Evolutionary conservation across 2,888 invertebrate species (phyloP).

Genomic region (Trypoxylon attenuatum): DNA sequence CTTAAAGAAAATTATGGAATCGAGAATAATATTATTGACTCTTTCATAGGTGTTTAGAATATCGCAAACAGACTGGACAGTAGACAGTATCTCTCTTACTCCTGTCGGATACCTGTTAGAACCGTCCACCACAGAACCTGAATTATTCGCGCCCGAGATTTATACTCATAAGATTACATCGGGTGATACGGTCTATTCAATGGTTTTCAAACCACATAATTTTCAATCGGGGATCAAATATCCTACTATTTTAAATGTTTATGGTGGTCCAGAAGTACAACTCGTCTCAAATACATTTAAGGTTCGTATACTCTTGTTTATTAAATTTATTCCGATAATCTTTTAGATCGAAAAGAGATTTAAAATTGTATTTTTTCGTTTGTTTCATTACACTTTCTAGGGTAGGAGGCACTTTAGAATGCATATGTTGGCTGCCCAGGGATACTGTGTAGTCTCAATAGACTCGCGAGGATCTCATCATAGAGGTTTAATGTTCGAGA

Average conservation of each 20-base stretch:
- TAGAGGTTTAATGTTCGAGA: conserved; percentile 93
- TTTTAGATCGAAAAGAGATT: not conserved
- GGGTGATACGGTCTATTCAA: conserved; percentile 86
- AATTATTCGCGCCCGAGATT: conserved; percentile 83
- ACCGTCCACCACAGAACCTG: conserved; percentile 77
- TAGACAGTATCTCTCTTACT: conserved; percentile 82
- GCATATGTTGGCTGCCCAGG: conserved; percentile 96
- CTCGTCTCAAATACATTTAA: conserved; percentile 96
- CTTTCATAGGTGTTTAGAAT: conserved; percentile 80
- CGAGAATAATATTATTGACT: not conserved
- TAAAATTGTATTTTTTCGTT: not conserved
- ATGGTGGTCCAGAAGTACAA: conserved; percentile 99
- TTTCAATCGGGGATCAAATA: conserved; percentile 82
- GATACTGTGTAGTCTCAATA: conserved; percentile 96
- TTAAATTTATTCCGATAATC: not conserved
- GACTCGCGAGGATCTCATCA: conserved; percentile 97
- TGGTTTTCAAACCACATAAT: conserved; percentile 91
- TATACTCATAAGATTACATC: conserved; percentile 82
- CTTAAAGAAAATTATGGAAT: no score
- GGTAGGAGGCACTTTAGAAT: conserved; percentile 93
- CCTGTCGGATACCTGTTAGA: conserved; percentile 84
- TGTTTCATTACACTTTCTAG: conserved; percentile 72
- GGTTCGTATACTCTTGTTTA: conserved; percentile 74
- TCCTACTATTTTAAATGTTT: conserved; percentile 97
- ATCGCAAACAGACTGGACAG: conserved; percentile 81